A percentile compares a stretch with the other conserved stretches of the same genome.
phyloP scores from a whole-genome alignment of 1,140 invertebrate species.

The Trypoxylus dichotomus region DNA sequence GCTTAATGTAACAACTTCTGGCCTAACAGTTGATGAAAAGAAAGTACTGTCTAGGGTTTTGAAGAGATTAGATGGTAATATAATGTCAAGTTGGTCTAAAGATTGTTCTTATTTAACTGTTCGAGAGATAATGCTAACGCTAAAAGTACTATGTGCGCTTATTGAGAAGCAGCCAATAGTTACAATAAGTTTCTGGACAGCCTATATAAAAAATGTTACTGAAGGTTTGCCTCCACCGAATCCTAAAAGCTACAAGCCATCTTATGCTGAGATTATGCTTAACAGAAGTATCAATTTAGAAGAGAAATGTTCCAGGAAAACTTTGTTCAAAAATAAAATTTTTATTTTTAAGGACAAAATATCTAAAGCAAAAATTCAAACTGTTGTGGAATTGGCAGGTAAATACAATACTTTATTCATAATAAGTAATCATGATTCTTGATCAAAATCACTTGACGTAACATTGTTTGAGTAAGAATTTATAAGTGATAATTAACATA shows the following conservation, averaged over 20 bases:
- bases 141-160: slow-evolving; percentile 70
- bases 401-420: not conserved
- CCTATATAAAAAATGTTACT: slow-evolving; percentile 55
- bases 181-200: slow-evolving; percentile 62
- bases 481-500: too few species aligned
- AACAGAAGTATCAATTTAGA: slow-evolving; percentile 37
- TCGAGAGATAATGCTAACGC: slow-evolving; percentile 65
- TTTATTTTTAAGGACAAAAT: slow-evolving; percentile 38
- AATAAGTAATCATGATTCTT: too few species aligned
- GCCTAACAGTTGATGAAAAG: slow-evolving; percentile 53
- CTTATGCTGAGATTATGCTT: slow-evolving; percentile 37
- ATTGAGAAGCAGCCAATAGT: slow-evolving; percentile 66
- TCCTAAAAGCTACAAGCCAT: slow-evolving; percentile 36
- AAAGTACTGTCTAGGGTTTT: slow-evolving; percentile 51
- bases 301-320: slow-evolving; percentile 32
- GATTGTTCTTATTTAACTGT: slow-evolving; percentile 67
- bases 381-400: slow-evolving; percentile 40
- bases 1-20: slow-evolving; percentile 54
- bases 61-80: slow-evolving; percentile 51
- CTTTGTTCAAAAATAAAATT: slow-evolving; percentile 40
- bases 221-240: slow-evolving; percentile 37
- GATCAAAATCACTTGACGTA: too few species aligned
- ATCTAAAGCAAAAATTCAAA: slow-evolving; percentile 36
- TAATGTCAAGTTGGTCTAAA: slow-evolving; percentile 56
- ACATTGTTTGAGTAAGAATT: too few species aligned